Percentiles rank a stretch among this genome's conserved stretches.
These are phyloP conservation scores for Cathartes aura DNA, from an alignment of 2,113 vertebrate species.

Conservation along the genomic window DNA sequence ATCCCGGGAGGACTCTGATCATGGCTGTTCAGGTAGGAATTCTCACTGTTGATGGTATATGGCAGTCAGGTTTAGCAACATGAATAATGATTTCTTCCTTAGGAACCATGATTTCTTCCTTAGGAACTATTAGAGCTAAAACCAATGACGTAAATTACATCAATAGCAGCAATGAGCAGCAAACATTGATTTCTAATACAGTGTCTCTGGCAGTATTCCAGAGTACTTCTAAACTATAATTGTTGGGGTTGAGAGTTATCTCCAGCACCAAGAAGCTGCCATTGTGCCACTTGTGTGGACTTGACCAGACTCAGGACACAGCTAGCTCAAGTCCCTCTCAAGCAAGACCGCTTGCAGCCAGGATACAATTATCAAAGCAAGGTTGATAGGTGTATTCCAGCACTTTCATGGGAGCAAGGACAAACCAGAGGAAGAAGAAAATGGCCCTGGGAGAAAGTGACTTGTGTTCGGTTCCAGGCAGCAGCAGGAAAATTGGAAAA, in stretches of 20 bases:
- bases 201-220: neutral
- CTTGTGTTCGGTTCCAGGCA: neutral
- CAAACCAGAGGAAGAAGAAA: neutral
- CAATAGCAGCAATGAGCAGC: neutral
- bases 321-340: neutral
- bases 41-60: neutral
- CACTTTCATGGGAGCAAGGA: neutral
- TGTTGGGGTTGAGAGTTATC: neutral
- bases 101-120: neutral
- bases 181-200: neutral
- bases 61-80: neutral
- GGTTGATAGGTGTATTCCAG: neutral
- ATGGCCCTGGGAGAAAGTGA: neutral
- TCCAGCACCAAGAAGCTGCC: neutral
- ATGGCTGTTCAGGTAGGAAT: neutral
- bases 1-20: neutral
- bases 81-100: neutral
- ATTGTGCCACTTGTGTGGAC: neutral
- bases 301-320: neutral
- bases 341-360: neutral
- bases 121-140: neutral
- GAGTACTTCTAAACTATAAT: neutral
- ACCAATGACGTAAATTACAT: accelerated
- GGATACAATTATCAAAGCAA: neutral
- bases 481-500: neutral